These are phyloP conservation scores for Dryobotodes eremita DNA, from an alignment of 2,888 invertebrate genomes.

Conservation along the genomic window DNA sequence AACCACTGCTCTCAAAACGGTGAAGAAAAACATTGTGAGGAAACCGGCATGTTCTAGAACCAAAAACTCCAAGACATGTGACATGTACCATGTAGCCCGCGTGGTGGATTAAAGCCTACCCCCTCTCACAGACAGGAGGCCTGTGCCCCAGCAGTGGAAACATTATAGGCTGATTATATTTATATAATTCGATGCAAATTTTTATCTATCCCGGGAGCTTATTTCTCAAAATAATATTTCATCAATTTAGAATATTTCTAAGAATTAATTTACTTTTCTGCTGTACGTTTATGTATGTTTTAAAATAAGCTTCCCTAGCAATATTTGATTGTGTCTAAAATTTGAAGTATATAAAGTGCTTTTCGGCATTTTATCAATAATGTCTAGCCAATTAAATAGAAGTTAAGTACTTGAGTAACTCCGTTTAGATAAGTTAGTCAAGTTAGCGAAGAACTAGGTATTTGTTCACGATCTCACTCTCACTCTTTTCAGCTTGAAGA, in stretches of 20 bases:
- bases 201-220: too few relatives aligned
- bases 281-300: not conserved
- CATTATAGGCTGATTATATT: too few relatives aligned
- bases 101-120: too few relatives aligned
- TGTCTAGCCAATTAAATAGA: not conserved
- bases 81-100: too few relatives aligned
- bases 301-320: not conserved
- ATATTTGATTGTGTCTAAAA: not conserved
- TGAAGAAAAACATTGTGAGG: too few relatives aligned
- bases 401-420: not conserved
- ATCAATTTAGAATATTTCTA: not conserved
- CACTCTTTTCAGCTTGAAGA: too few relatives aligned
- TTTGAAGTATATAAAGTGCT: not conserved
- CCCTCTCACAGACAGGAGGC: too few relatives aligned
- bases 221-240: not conserved
- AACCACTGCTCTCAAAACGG: too few relatives aligned
- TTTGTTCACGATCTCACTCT: not conserved
- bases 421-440: not conserved
- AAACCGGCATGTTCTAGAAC: too few relatives aligned
- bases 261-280: not conserved
- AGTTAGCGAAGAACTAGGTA: not conserved
- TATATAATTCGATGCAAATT: not conserved
- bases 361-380: not conserved
- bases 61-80: too few relatives aligned
- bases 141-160: too few relatives aligned